phyloP scores from a whole-genome alignment of 2,797 vertebrate species.

The Tokudaia tokunoshimensis region DNA sequence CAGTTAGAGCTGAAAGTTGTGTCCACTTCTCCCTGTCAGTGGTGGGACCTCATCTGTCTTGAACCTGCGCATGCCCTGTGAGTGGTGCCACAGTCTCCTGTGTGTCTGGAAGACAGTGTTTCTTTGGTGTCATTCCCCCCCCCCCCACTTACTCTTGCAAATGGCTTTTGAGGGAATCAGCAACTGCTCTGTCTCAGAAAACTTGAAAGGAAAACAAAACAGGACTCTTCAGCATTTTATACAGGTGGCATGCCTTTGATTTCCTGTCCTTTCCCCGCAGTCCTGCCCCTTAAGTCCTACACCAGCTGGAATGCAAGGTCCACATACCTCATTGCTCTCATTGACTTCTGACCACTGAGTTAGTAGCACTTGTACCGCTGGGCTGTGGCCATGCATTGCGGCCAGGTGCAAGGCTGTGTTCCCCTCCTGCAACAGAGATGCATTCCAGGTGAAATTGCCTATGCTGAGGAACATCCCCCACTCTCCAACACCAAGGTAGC shows the following conservation, averaged over 20 bases:
- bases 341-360: slow-evolving; percentile 90
- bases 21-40: no score
- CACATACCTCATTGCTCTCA: slow-evolving; percentile 92
- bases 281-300: background rate
- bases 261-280: background rate
- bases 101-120: background rate
- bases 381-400: slow-evolving; percentile 91
- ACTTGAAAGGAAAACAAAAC: background rate
- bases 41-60: background rate
- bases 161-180: background rate
- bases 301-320: background rate
- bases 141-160: background rate
- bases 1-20: background rate
- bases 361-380: slow-evolving; percentile 90
- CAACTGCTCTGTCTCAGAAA: background rate
- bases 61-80: no score
- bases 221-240: background rate
- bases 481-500: background rate
- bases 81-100: no score
- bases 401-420: slow-evolving; percentile 94
- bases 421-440: slow-evolving; percentile 89
- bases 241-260: background rate
- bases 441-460: background rate
- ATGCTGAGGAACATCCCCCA: background rate
- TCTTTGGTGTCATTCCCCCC: background rate